These are phyloP conservation scores for Drosophila murphyi DNA, from an alignment of 1,140 invertebrate species.

Conservation along the genomic window DNA sequence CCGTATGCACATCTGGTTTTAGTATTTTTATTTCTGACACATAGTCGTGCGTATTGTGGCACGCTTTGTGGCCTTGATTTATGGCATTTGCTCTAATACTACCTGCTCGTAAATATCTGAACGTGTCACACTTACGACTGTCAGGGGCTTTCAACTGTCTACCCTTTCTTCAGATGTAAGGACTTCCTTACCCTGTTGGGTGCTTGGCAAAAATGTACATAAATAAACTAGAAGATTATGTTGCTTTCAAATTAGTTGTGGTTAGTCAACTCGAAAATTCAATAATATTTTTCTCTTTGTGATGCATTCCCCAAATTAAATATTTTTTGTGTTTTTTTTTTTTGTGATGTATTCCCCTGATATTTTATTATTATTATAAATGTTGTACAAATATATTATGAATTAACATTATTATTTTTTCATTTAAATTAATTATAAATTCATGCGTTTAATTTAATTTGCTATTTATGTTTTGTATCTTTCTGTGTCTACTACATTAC, in stretches of 20 bases:
- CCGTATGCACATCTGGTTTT: constrained; percentile 48
- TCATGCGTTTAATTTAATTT: no score
- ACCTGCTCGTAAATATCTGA: constrained; percentile 41
- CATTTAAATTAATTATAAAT: no score
- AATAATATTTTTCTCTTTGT: no score
- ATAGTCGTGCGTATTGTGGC: constrained; percentile 25
- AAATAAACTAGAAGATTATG: constrained; percentile 11
- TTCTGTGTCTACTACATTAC: no score
- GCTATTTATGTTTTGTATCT: no score
- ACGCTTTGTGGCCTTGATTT: constrained; percentile 35
- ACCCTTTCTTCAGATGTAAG: constrained; percentile 16
- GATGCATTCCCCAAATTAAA: no score
- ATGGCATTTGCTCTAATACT: constrained; percentile 32
- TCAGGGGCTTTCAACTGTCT: constrained; percentile 7
- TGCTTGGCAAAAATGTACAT: not conserved
- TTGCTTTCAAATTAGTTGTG: not conserved
- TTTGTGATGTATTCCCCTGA: no score
- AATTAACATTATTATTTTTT: no score
- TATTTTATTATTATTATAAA: no score
- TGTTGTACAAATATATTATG: no score
- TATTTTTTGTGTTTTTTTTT: no score
- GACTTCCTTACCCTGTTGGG: not conserved
- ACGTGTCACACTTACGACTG: constrained; percentile 34
- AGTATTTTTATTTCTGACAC: constrained; percentile 13
- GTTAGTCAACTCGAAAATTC: not conserved